phyloP scores from a whole-genome alignment of 2,113 vertebrate genomes.

The Chlamydotis undulata region DNA sequence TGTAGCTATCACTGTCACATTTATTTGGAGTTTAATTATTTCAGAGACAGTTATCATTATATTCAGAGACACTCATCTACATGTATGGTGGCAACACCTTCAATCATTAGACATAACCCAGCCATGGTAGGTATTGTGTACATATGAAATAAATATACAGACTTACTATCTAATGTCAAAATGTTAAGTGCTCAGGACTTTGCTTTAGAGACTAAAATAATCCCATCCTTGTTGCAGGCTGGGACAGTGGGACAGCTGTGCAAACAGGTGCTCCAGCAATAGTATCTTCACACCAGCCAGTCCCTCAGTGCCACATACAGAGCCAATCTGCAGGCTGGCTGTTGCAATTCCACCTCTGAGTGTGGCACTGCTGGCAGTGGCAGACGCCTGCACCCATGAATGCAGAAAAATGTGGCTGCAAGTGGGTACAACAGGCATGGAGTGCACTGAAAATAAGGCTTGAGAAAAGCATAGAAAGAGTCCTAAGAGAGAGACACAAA shows the following conservation, averaged over 20 bases:
- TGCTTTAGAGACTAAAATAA: background rate
- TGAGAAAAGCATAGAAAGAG: background rate
- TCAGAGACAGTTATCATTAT: background rate
- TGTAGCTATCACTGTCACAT: background rate
- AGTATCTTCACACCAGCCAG: background rate
- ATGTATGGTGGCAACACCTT: background rate
- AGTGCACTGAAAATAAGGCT: background rate
- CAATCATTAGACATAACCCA: background rate
- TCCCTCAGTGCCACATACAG: background rate
- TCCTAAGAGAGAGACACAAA: background rate
- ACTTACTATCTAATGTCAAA: background rate
- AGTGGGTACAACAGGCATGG: no score
- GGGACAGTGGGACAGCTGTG: background rate
- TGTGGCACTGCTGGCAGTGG: no score
- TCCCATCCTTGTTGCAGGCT: no score
- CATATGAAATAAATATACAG: background rate
- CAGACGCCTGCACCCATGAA: no score
- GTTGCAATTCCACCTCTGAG: background rate
- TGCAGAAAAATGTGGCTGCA: no score
- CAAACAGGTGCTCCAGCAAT: background rate
- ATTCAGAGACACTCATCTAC: background rate
- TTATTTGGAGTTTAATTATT: background rate
- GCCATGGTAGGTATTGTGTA: background rate
- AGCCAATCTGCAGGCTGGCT: background rate
- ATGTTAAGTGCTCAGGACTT: background rate